A percentile compares a stretch with the other conserved stretches of the same genome.
Evolutionary conservation across 2,113 vertebrate genomes (phyloP).

Genomic region (Carassius auratus): DNA sequence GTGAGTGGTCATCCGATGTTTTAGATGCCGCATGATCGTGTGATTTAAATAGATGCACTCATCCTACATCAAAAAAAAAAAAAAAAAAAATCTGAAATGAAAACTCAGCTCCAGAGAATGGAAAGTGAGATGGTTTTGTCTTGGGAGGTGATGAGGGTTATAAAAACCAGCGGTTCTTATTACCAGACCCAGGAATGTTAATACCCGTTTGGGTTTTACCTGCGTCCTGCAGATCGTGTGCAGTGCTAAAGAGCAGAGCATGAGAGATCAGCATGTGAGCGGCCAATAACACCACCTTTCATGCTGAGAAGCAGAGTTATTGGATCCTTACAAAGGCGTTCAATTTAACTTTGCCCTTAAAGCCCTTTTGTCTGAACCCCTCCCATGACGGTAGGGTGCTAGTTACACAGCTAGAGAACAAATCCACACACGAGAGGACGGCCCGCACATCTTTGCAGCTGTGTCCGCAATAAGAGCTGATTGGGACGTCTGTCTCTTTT

Average conservation of each 20-base stretch:
- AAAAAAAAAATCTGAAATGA: not conserved
- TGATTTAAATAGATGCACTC: constrained; percentile 15
- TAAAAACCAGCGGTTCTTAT: constrained; percentile 34
- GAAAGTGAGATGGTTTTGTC: constrained; percentile 34
- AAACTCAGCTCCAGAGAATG: not conserved
- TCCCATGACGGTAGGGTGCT: constrained; percentile 46
- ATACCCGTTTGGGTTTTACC: constrained; percentile 40
- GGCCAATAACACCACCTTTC: constrained; percentile 44
- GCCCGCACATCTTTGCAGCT: constrained; percentile 56
- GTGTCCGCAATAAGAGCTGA: constrained; percentile 53
- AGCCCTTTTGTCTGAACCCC: constrained; percentile 50
- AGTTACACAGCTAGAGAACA: constrained; percentile 41
- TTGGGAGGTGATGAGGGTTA: constrained; percentile 42
- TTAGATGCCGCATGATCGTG: constrained; percentile 3
- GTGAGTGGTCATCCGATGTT: not conserved
- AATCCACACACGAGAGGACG: constrained; percentile 37
- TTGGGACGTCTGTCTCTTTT: constrained; percentile 55
- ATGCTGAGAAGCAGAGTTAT: constrained; percentile 49
- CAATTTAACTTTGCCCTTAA: constrained; percentile 50
- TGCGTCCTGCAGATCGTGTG: constrained; percentile 21
- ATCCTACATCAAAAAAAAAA: not conserved
- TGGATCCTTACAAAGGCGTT: constrained; percentile 50
- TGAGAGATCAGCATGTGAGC: constrained; percentile 9
- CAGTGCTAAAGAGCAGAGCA: not conserved
- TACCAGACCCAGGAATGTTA: constrained; percentile 47